phyloP scores from a whole-genome alignment of 2,888 invertebrate genomes.

The Automeris io region DNA sequence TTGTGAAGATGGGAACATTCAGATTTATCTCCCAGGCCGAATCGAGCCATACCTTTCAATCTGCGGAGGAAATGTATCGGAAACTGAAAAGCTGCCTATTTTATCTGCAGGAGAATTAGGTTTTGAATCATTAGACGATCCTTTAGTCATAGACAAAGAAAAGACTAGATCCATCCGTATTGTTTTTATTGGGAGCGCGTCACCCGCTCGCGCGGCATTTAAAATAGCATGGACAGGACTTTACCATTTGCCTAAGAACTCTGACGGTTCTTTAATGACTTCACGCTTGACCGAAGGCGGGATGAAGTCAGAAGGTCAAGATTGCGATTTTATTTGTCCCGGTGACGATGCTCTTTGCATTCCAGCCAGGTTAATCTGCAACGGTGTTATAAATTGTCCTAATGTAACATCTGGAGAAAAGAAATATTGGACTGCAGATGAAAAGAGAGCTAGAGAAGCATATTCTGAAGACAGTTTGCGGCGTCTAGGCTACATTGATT shows the following conservation, averaged over 20 bases:
- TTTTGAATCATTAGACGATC: conserved; percentile 74
- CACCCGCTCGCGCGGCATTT: conserved; percentile 89
- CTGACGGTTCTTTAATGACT: conserved; percentile 87
- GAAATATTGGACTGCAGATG: conserved; percentile 67
- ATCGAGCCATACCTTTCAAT: conserved; percentile 87
- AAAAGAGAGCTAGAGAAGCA: conserved; percentile 70
- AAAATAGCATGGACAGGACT: conserved; percentile 94
- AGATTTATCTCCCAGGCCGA: conserved; percentile 85
- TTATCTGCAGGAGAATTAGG: conserved; percentile 87
- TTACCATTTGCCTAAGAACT: conserved; percentile 89
- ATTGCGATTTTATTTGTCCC: conserved; percentile 92
- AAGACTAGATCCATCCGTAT: conserved; percentile 81
- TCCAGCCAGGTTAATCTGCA: conserved; percentile 89
- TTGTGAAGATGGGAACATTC: conserved; percentile 91
- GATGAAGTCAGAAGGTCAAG: conserved; percentile 55
- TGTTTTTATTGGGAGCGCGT: conserved; percentile 85
- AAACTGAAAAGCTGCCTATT: conserved; percentile 87
- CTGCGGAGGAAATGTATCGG: conserved; percentile 91
- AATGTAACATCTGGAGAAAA: conserved; percentile 78
- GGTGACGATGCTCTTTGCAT: conserved; percentile 90
- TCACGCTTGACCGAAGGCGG: conserved; percentile 83
- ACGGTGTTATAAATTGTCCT: conserved; percentile 92
- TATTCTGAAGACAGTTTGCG: conserved; percentile 79
- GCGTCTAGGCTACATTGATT: conserved; percentile 75
- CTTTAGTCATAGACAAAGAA: conserved; percentile 75